These are phyloP conservation scores for Perizoma affinitatum DNA, from an alignment of 2,888 invertebrate species.

Conservation along the genomic window DNA sequence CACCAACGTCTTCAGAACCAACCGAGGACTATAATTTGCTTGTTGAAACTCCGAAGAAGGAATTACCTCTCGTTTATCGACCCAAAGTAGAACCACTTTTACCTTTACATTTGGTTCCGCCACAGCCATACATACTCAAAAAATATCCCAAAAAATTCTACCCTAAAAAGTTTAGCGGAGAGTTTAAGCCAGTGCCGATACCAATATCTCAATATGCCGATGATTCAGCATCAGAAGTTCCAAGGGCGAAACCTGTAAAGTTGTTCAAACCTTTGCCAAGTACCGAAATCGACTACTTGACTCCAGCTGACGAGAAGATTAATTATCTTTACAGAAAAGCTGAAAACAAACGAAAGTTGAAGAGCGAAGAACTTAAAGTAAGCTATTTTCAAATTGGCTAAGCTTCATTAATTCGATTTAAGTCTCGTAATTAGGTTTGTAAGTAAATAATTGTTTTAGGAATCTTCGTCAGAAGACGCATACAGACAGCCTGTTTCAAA, in stretches of 20 bases:
- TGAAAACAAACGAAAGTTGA: conserved; percentile 77
- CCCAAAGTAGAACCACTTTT: conserved; percentile 58
- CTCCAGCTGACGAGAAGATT: conserved; percentile 63
- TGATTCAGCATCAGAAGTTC: conserved; percentile 59
- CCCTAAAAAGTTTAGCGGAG: conserved; percentile 84
- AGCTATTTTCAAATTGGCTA: conserved; percentile 33
- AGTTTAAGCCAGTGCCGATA: conserved; percentile 75
- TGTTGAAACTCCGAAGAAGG: conserved; percentile 40
- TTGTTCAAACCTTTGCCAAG: conserved; percentile 63
- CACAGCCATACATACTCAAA: conserved; percentile 56
- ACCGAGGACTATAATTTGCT: conserved; percentile 31
- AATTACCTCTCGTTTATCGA: conserved; percentile 39
- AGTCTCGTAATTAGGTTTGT: conserved; percentile 27
- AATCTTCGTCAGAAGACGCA: conserved; percentile 39
- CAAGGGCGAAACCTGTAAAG: conserved; percentile 72
- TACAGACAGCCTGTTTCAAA: conserved; percentile 48
- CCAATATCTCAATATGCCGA: conserved; percentile 66
- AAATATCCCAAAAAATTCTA: conserved; percentile 81
- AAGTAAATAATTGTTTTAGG: conserved; percentile 33
- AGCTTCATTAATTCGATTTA: conserved; percentile 22
- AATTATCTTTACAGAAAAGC: conserved; percentile 75
- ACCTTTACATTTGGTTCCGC: conserved; percentile 61
- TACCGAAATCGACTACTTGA: conserved; percentile 55
- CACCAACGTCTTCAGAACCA: conserved; percentile 53
- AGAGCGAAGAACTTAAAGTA: conserved; percentile 60